Evolutionary conservation across 2,113 vertebrate species (phyloP), one percentile per base, ranked within the genome.

Genomic region (Noctilio leporinus): DNA sequence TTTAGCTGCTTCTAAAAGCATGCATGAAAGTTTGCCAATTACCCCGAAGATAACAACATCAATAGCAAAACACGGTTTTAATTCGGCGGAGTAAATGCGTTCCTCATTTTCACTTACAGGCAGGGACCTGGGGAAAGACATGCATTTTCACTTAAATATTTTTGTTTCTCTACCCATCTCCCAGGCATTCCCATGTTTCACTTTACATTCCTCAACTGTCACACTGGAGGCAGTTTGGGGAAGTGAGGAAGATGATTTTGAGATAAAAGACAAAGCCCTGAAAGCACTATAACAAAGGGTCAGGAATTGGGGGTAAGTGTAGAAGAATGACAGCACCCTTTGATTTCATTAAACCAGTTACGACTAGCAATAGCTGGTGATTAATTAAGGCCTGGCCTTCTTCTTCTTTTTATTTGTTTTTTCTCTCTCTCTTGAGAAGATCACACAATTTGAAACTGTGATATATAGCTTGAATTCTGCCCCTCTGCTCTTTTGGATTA

Each of bases 321-420:
- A 95, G 95, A 93, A 95, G 95, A 93, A 90, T 65, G 57, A 55
- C 33, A 65, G 24, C 28, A 19, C 35, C 33, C n/a, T 93, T 94
- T 91, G 40, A 82, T 97, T 93, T 26, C 1, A 89, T 89, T 59
- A 85, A 90, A 90, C 2, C 49, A 78, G 93, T 97, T 82, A 89
- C 47, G 84, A 86, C 35, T 45, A 91, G 69, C 80, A 70, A 91
- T 97, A 91, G 51, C 59, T 76, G 17, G 90, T 96, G 93, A 91
- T 96, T 97, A 97, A 97, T 98, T 95, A 97, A 96, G 92, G 80
- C 40, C 72, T 73, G 12, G 16, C 69, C 91, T 96, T 96, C 97
- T 65, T 62, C 14, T 62, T 40, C 26, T 40, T 43, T n/a, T n/a
- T n/a, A n/a, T n/a, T n/a, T n/a, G n/a, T n/a, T 62, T 12, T 30